Evolutionary conservation across 2,888 invertebrate genomes (phyloP).

Genomic region (Orchesella flavescens): DNA sequence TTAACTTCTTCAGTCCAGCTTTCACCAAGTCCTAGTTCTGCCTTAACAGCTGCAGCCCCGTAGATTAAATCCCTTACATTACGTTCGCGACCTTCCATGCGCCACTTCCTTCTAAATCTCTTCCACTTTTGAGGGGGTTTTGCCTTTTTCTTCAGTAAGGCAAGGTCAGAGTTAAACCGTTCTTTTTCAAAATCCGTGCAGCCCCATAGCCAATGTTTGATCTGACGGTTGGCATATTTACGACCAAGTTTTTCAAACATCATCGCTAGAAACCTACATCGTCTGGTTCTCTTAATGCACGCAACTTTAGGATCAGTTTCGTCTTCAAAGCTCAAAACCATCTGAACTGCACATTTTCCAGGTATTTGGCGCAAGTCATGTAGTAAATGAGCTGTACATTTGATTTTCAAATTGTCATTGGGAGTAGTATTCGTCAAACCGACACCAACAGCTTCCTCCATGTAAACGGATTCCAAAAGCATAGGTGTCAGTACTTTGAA

Average conservation of each 20-base stretch:
- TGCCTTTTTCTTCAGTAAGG: neutral
- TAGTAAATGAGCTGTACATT: neutral
- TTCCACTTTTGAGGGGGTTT: slow-evolving; percentile 3
- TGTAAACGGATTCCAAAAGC: neutral
- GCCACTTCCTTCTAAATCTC: slow-evolving; percentile 12
- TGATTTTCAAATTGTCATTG: neutral
- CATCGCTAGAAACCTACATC: neutral
- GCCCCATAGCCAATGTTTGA: neutral
- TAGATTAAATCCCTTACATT: neutral
- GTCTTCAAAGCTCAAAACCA: neutral
- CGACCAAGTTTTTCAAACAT: slow-evolving; percentile 13
- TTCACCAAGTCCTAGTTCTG: neutral
- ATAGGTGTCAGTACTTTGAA: neutral
- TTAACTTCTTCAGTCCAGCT: neutral
- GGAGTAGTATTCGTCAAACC: neutral
- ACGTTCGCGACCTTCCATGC: neutral
- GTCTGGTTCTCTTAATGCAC: neutral
- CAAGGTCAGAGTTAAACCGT: neutral
- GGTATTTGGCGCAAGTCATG: neutral
- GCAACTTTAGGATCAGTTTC: neutral
- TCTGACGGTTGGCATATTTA: neutral
- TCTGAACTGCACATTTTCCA: neutral
- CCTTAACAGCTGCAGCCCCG: neutral
- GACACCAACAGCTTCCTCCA: neutral
- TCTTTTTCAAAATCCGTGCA: neutral